Base-by-base conservation (phyloP, 2,797 vertebrate species). In the Rhincodon typus region DNA sequence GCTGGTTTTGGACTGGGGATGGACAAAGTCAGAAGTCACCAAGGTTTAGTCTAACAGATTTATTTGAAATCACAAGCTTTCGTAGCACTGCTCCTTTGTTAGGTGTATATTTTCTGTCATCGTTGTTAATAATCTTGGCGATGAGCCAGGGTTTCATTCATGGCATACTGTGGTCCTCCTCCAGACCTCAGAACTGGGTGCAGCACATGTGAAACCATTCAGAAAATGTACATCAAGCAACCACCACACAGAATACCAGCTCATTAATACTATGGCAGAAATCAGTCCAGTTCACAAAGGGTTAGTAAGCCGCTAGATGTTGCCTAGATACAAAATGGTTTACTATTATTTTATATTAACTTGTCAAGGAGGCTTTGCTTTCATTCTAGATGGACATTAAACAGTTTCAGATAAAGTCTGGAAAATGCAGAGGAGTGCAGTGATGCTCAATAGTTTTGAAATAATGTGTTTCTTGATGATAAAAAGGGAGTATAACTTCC, bases 341-440 rank as follows among this genome's bases (percentile, higher is more conserved):
- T 69, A 93, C 62, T 93, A 77, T 53, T 95, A 46, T 95, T 77
- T 50, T n/a, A 53, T 77, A 95, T 95, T 77, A 95, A 74, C 93
- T 50, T 94, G 42, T 74, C 94, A 94, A 77, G 70, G 46, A 34
- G 70, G 72, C 53, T 12, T 27, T 77, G 46, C 94, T 53, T 74
- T 57, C 5, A 72, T 95, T 95, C 70, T 46, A 34, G 30, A 38
- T 27, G 21, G n/a, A 69, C 17, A 19, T 77, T 95, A 95, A 95
- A 72, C 25, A 53, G 34, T 74, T 67, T 69, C 10, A 21, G 70
- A 77, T 77, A 17, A 53, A 53, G 23, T 46, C 25, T 74, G 67
- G 42, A 91, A n/a, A 7, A 53, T 74, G 30, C 25, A 77, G 46
- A 27, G 70, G 34, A 95, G 46, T 5, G 8, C 10, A 94, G 19